These are phyloP conservation scores for Sinocyclocheilus maitianheensis DNA, from an alignment of 2,113 vertebrate genomes.

Conservation along the genomic window DNA sequence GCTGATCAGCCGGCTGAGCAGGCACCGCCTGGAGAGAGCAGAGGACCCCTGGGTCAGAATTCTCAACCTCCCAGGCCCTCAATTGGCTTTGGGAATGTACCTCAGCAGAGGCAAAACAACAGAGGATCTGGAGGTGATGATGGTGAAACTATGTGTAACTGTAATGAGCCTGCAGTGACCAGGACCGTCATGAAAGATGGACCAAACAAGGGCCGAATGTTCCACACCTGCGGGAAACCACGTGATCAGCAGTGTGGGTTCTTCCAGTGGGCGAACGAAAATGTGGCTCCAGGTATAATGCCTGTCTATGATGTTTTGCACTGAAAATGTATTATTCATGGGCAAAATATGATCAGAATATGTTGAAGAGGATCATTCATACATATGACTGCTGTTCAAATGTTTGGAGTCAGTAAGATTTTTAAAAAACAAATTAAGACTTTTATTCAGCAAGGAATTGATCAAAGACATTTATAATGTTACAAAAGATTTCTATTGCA, in stretches of 20 bases:
- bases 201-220: conserved; percentile 88
- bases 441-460: neutral
- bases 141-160: conserved; percentile 74
- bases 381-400: neutral
- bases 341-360: neutral
- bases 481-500: neutral
- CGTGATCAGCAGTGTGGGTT: conserved; percentile 92
- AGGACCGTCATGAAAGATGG: conserved; percentile 91
- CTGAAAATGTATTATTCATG: neutral
- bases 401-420: neutral
- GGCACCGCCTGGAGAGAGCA: neutral
- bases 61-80: conserved; percentile 48
- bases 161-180: conserved; percentile 75
- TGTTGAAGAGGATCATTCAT: neutral
- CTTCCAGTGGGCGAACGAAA: conserved; percentile 94
- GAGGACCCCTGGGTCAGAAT: neutral
- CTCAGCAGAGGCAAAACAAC: conserved; percentile 24
- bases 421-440: neutral
- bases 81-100: conserved; percentile 53
- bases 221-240: conserved; percentile 89
- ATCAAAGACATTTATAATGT: neutral
- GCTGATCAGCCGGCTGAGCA: conserved; percentile 72
- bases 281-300: conserved; percentile 74
- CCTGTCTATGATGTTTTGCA: neutral
- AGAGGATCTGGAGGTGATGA: conserved; percentile 17